Percentiles rank a stretch among this genome's conserved stretches.
phyloP scores from a whole-genome alignment of 1,140 invertebrate species.

The Drosophila rhopaloa region DNA sequence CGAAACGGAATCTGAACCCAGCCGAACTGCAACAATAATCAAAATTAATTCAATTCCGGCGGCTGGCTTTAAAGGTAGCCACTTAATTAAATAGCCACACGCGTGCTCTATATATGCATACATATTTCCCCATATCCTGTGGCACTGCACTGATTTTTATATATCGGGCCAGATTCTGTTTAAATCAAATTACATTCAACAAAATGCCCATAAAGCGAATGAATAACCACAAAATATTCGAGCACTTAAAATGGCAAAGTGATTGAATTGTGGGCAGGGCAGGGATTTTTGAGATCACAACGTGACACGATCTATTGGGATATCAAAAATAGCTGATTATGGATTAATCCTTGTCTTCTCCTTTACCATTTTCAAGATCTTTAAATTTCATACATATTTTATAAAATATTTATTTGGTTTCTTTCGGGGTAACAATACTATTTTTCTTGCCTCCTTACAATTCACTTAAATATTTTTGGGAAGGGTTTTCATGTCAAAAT shows the following conservation, averaged over 20 bases:
- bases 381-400: too few relatives aligned
- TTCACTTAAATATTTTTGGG: too few relatives aligned
- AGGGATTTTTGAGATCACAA: not conserved
- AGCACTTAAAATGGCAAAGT: slow-evolving; percentile 77
- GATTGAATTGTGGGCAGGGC: slow-evolving; percentile 69
- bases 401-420: too few relatives aligned
- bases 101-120: slow-evolving; percentile 6
- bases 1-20: not conserved
- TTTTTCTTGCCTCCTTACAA: too few relatives aligned
- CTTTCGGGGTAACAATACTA: too few relatives aligned
- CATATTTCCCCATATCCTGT: slow-evolving; percentile 44
- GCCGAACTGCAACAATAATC: slow-evolving; percentile 43
- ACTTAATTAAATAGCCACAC: slow-evolving; percentile 69
- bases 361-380: too few relatives aligned
- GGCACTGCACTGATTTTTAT: slow-evolving; percentile 47
- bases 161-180: slow-evolving; percentile 31
- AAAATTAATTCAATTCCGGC: slow-evolving; percentile 70
- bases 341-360: too few relatives aligned
- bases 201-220: slow-evolving; percentile 76
- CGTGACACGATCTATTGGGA: slow-evolving; percentile 11
- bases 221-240: slow-evolving; percentile 75
- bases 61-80: slow-evolving; percentile 55
- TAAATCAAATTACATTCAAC: slow-evolving; percentile 76
- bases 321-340: too few relatives aligned
- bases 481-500: too few relatives aligned